These are phyloP conservation scores for Rhyacophila brunnea DNA, from an alignment of 1,140 invertebrate genomes.

Conservation along the genomic window DNA sequence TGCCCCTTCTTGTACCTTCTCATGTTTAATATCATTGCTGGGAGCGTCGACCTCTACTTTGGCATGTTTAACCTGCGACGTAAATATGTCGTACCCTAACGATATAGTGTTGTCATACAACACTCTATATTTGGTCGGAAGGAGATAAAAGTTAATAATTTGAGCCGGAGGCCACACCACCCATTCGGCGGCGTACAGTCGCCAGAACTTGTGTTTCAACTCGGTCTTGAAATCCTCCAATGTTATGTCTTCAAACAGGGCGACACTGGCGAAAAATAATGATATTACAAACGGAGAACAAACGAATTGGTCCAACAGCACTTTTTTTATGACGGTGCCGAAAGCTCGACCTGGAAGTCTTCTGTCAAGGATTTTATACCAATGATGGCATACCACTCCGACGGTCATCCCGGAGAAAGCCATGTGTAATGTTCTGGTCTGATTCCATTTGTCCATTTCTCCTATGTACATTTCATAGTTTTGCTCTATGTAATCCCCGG, in stretches of 20 bases:
- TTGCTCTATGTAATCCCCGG: constrained; percentile 84
- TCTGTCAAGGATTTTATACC: constrained; percentile 68
- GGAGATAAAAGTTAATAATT: constrained; percentile 78
- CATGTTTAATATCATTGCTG: too few relatives aligned
- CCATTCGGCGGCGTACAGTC: constrained; percentile 80
- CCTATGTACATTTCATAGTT: constrained; percentile 73
- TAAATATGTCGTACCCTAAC: constrained; percentile 87
- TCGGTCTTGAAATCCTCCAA: constrained; percentile 66
- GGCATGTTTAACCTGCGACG: constrained; percentile 83
- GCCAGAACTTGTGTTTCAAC: constrained; percentile 74
- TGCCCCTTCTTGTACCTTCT: too few relatives aligned
- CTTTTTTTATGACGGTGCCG: constrained; percentile 76
- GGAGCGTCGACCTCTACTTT: constrained; percentile 31
- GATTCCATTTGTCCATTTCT: constrained; percentile 64
- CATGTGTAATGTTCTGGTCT: constrained; percentile 74
- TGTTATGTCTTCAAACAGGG: constrained; percentile 66
- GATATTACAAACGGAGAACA: constrained; percentile 83
- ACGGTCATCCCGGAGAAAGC: constrained; percentile 73
- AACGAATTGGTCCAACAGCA: constrained; percentile 83
- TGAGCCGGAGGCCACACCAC: constrained; percentile 76
- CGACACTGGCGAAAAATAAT: constrained; percentile 78
- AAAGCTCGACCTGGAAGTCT: constrained; percentile 68
- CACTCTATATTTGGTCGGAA: constrained; percentile 81
- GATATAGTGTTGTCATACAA: constrained; percentile 90
- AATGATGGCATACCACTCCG: constrained; percentile 82